Evolutionary conservation across 2,797 vertebrate genomes (phyloP).

Genomic region (Pangasius mekongensis): DNA sequence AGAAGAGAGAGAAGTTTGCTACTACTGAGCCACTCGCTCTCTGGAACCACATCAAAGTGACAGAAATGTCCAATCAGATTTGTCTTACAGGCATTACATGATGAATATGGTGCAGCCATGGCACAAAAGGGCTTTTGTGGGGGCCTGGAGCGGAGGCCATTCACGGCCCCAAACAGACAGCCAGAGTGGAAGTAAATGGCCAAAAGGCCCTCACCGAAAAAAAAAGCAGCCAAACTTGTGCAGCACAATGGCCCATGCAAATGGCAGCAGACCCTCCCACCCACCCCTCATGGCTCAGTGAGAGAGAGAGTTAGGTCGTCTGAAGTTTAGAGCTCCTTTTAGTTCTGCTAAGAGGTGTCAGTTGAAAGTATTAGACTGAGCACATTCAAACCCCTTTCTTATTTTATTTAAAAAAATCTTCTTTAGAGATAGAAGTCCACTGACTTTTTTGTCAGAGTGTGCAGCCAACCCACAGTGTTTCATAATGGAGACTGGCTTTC

Average conservation of each 20-base stretch:
- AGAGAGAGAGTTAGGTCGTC: constrained; percentile 71
- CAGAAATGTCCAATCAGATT: constrained; percentile 88
- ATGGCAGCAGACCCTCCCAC: constrained; percentile 70
- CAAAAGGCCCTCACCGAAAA: constrained; percentile 78
- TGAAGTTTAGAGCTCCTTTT: constrained; percentile 78
- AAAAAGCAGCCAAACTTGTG: constrained; percentile 83
- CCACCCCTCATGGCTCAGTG: constrained; percentile 52
- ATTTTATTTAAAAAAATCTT: constrained; percentile 63
- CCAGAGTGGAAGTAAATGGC: constrained; percentile 87
- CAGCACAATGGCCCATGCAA: constrained; percentile 84
- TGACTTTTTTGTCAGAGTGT: constrained; percentile 72
- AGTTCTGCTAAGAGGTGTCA: constrained; percentile 73
- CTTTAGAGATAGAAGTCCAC: constrained; percentile 63
- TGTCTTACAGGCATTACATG: constrained; percentile 89
- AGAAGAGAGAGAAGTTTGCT: constrained; percentile 79
- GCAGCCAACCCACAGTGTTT: constrained; percentile 62
- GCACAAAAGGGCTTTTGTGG: constrained; percentile 86
- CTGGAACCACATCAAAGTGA: constrained; percentile 88
- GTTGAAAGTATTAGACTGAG: constrained; percentile 74
- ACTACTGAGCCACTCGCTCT: constrained; percentile 80
- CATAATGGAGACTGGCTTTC: constrained; percentile 47
- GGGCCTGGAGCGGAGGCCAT: constrained; percentile 80
- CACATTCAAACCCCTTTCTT: constrained; percentile 66
- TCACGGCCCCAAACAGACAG: constrained; percentile 84
- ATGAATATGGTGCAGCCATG: constrained; percentile 83